Conservation (phyloP, 2,113 vertebrate genomes). For the Ceuthmochares aereus region DNA sequence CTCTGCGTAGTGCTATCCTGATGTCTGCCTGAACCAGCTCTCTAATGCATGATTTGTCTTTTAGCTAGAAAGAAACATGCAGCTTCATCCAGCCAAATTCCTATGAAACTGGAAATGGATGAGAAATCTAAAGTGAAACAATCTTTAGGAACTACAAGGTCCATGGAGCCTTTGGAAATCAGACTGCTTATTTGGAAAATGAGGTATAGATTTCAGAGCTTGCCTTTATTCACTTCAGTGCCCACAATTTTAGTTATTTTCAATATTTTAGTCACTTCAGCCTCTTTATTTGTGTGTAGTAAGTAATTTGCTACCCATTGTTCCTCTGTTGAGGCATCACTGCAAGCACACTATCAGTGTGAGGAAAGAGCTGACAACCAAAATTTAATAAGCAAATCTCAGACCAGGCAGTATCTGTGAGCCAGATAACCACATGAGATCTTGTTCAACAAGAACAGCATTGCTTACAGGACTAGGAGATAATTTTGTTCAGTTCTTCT, state of each 20-base stretch:
- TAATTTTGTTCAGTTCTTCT: neutral
- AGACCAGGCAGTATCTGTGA: neutral
- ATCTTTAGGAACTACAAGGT: neutral
- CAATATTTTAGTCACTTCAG: neutral
- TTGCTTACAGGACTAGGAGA: neutral
- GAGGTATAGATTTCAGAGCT: neutral
- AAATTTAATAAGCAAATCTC: neutral
- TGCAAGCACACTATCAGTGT: neutral
- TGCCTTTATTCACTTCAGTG: neutral
- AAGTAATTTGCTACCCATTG: neutral
- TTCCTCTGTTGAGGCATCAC: neutral
- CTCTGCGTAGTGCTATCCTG: neutral
- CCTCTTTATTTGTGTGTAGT: neutral
- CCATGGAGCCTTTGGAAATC: neutral
- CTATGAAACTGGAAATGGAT: neutral
- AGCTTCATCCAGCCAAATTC: neutral
- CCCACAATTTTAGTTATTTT: slow-evolving; percentile 3
- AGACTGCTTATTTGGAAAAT: neutral
- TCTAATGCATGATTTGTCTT: neutral
- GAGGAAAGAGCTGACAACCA: neutral
- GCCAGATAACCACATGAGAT: neutral
- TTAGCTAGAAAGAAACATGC: neutral
- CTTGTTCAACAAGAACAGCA: neutral
- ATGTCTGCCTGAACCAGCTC: neutral
- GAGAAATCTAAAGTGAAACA: neutral